These are phyloP conservation scores for Geophilus truncorum DNA, from an alignment of 2,888 invertebrate genomes.

Conservation along the genomic window DNA sequence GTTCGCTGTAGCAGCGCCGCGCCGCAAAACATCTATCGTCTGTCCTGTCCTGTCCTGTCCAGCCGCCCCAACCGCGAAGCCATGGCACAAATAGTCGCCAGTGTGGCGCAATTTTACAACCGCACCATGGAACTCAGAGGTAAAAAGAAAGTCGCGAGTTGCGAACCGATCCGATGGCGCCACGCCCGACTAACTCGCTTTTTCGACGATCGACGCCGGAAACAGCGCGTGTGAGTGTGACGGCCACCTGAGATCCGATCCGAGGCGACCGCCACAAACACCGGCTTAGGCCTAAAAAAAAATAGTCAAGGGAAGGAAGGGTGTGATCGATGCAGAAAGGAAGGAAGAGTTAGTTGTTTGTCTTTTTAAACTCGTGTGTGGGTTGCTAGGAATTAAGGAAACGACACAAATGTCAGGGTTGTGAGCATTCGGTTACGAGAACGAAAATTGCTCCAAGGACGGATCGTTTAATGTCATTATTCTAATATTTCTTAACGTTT, in stretches of 20 bases:
- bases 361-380: background rate
- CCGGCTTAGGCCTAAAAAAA: background rate
- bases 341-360: too few species aligned
- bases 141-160: constrained; percentile 9
- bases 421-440: background rate
- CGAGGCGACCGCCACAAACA: background rate
- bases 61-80: background rate
- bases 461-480: background rate
- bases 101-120: constrained; percentile 32
- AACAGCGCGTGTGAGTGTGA: too few species aligned
- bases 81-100: constrained; percentile 33
- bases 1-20: too few species aligned
- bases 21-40: background rate
- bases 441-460: background rate
- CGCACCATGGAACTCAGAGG: constrained; percentile 36
- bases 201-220: too few species aligned
- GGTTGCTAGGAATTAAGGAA: background rate
- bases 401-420: background rate
- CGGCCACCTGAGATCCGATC: too few species aligned
- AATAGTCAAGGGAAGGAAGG: background rate
- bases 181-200: too few species aligned
- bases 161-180: too few species aligned
- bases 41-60: too few species aligned
- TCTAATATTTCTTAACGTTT: too few species aligned
- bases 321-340: background rate